Evolutionary conservation across 2,797 vertebrate species (phyloP).

Genomic region (Discoglossus pictus): DNA sequence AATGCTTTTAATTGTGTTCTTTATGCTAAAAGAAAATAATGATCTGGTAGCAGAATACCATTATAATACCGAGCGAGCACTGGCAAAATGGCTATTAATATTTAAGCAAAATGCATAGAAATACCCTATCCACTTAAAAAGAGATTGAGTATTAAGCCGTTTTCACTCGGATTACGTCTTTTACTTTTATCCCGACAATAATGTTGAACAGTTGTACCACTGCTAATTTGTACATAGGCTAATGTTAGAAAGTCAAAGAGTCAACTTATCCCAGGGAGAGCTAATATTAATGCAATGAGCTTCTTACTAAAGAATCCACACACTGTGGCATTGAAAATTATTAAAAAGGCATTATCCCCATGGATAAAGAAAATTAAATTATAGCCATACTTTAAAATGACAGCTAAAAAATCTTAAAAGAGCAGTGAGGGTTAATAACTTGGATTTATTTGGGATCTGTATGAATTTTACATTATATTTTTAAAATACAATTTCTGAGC

Average conservation of each 20-base stretch:
- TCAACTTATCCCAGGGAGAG: slow-evolving; percentile 34
- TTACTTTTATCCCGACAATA: slow-evolving; percentile 19
- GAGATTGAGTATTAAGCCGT: no score
- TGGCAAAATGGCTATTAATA: no score
- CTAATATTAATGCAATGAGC: slow-evolving; percentile 32
- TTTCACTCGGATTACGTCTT: slow-evolving; percentile 31
- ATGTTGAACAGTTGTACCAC: slow-evolving; percentile 36
- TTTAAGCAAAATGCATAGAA: no score
- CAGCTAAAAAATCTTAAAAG: slow-evolving; percentile 50
- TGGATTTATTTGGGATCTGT: slow-evolving; percentile 35
- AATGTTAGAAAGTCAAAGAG: slow-evolving; percentile 38
- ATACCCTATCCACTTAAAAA: no score
- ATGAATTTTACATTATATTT: slow-evolving; percentile 20
- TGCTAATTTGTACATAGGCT: slow-evolving; percentile 36
- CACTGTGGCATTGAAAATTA: slow-evolving; percentile 42
- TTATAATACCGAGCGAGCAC: no score
- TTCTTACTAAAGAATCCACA: slow-evolving; percentile 33
- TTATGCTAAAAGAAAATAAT: no score
- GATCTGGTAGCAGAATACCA: no score
- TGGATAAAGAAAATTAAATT: slow-evolving; percentile 38
- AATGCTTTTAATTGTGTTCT: no score
- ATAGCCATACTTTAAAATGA: slow-evolving; percentile 28
- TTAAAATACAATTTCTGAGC: slow-evolving; percentile 8
- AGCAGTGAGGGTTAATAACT: slow-evolving; percentile 41
- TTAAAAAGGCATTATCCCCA: slow-evolving; percentile 43